Conservation (phyloP, 2,797 vertebrate species). For the Crax fasciolata region DNA sequence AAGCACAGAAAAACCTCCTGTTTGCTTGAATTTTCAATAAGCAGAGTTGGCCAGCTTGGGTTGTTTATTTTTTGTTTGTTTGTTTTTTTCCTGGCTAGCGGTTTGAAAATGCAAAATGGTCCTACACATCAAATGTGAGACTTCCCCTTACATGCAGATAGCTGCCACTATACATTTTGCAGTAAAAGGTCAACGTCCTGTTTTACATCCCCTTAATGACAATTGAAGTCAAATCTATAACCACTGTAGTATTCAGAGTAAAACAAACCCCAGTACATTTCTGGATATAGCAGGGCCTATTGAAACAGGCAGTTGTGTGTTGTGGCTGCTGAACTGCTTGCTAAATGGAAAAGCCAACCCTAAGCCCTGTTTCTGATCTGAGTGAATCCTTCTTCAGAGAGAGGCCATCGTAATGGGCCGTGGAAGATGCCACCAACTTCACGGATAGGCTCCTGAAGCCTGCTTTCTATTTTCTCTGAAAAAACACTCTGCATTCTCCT, state of each 20-base stretch:
- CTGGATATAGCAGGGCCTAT: conserved; percentile 59
- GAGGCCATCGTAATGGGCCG: neutral
- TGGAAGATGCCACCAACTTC: neutral
- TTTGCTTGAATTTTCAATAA: neutral
- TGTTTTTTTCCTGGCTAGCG: neutral
- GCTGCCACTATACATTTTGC: neutral
- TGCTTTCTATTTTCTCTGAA: conserved; percentile 1
- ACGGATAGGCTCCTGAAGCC: neutral
- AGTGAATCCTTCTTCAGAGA: neutral
- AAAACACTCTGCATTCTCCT: neutral
- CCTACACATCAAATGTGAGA: conserved; percentile 30
- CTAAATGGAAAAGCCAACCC: neutral
- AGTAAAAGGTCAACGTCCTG: conserved; percentile 47
- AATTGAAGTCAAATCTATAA: conserved; percentile 69
- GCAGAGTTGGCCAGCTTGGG: neutral
- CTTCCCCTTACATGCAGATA: neutral
- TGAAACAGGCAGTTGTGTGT: conserved; percentile 62
- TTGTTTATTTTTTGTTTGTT: neutral
- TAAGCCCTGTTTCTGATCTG: neutral
- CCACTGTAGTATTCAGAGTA: neutral
- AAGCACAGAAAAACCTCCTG: neutral
- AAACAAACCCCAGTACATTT: conserved; percentile 35
- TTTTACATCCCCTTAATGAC: conserved; percentile 51
- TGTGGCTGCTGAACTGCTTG: conserved; percentile 36
- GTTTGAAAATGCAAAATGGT: conserved; percentile 59